A percentile compares a stretch with the other conserved stretches of the same genome.
Evolutionary conservation across 2,888 invertebrate genomes (phyloP).

Genomic region (Melanotus villosus): DNA sequence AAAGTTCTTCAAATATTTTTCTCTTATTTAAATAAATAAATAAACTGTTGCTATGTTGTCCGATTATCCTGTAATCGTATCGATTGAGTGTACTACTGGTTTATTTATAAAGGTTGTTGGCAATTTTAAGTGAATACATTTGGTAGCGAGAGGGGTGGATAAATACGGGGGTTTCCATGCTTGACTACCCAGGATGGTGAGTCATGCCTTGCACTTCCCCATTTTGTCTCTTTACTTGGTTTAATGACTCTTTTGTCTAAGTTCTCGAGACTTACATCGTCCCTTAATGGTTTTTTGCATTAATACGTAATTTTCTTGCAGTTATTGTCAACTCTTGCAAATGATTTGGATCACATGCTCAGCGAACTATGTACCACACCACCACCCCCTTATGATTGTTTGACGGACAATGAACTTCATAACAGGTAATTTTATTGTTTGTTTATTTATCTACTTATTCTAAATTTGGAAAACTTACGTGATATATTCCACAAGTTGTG

Average conservation of each 20-base stretch:
- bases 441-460: not conserved
- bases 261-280: slow-evolving; percentile 23
- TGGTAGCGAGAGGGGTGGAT: slow-evolving; percentile 31
- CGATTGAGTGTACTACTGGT: too few species aligned
- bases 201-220: slow-evolving; percentile 52
- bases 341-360: slow-evolving; percentile 89
- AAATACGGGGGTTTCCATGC: slow-evolving; percentile 53
- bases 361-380: slow-evolving; percentile 84
- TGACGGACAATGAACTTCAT: slow-evolving; percentile 61
- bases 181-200: slow-evolving; percentile 53
- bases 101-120: not conserved
- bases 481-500: not conserved
- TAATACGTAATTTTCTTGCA: slow-evolving; percentile 68
- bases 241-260: slow-evolving; percentile 51
- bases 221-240: slow-evolving; percentile 49
- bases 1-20: too few species aligned
- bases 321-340: slow-evolving; percentile 86
- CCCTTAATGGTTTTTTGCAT: slow-evolving; percentile 30
- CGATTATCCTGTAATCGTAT: too few species aligned
- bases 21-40: too few species aligned
- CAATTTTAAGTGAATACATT: slow-evolving; percentile 28
- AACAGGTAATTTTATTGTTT: slow-evolving; percentile 51
- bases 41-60: too few species aligned
- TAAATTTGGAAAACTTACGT: not conserved
- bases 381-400: slow-evolving; percentile 64